Evolutionary conservation across 1,140 invertebrate species (phyloP).

Genomic region (Penaeus vannamei): DNA sequence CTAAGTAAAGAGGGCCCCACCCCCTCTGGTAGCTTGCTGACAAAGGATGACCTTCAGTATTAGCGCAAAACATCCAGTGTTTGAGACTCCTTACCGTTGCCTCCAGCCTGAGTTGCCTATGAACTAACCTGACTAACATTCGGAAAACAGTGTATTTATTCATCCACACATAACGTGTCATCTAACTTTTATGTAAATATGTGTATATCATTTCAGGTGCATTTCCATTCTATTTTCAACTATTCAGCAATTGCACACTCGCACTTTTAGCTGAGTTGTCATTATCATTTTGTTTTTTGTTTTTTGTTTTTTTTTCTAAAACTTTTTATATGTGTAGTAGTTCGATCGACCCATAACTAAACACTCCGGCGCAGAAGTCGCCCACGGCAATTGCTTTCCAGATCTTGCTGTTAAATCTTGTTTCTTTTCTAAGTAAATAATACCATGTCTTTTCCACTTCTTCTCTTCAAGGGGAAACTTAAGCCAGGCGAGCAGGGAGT

Average conservation of each 20-base stretch:
- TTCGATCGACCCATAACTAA: neutral
- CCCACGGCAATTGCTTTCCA: neutral
- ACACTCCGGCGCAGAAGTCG: neutral
- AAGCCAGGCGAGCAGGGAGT: slow-evolving; percentile 61
- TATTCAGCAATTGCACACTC: neutral
- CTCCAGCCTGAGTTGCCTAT: no score
- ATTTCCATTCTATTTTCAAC: neutral
- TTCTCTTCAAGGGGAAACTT: slow-evolving; percentile 74
- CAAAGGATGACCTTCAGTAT: no score
- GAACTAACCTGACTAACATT: no score
- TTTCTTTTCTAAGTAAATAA: slow-evolving; percentile 45
- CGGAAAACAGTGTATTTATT: no score
- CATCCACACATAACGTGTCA: neutral
- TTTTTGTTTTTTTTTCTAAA: neutral
- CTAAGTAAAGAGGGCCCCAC: no score
- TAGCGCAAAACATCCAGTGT: no score
- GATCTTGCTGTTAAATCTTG: neutral
- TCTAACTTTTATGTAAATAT: slow-evolving; percentile 22
- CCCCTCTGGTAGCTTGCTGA: no score
- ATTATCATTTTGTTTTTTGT: neutral
- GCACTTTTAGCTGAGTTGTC: neutral
- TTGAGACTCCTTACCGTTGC: no score
- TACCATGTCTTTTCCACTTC: slow-evolving; percentile 49
- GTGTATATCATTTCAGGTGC: neutral
- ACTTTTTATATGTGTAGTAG: no score